phyloP scores from a whole-genome alignment of 2,888 invertebrate species.

The Dasysyrphus albostriatus region DNA sequence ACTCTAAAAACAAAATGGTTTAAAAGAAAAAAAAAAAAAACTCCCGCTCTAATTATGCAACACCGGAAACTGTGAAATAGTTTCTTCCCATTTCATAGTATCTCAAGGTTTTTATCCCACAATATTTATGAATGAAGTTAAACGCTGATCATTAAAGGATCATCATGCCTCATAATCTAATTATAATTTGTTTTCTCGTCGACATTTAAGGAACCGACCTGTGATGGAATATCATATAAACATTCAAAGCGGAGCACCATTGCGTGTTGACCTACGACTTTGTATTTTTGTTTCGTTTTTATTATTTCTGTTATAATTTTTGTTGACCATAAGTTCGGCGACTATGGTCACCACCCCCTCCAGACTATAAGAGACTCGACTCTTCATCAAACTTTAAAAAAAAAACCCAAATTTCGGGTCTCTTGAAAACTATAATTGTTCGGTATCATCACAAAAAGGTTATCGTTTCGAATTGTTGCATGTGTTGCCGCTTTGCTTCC shows the following conservation, averaged over 20 bases:
- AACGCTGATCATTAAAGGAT: slow-evolving; percentile 83
- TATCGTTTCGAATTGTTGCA: slow-evolving; percentile 66
- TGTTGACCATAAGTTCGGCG: slow-evolving; percentile 70
- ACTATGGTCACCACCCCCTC: slow-evolving; percentile 73
- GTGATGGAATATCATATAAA: slow-evolving; percentile 24
- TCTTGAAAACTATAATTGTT: slow-evolving; percentile 61
- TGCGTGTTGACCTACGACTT: slow-evolving; percentile 70
- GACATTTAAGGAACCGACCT: slow-evolving; percentile 69
- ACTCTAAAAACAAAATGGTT: not conserved
- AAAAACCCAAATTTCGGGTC: slow-evolving; percentile 44
- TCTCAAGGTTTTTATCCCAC: slow-evolving; percentile 71
- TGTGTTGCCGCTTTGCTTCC: slow-evolving; percentile 42
- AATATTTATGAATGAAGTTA: slow-evolving; percentile 78
- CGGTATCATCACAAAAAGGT: slow-evolving; percentile 72
- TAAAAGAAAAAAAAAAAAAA: not conserved
- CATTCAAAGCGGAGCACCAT: slow-evolving; percentile 49
- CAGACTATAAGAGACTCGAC: slow-evolving; percentile 32
- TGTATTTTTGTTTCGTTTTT: not conserved
- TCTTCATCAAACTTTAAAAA: slow-evolving; percentile 10
- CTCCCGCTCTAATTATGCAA: slow-evolving; percentile 70
- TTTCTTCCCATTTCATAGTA: slow-evolving; percentile 59
- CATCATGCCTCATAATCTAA: slow-evolving; percentile 83
- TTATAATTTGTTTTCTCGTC: slow-evolving; percentile 81
- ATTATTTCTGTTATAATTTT: not conserved
- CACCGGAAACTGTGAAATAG: slow-evolving; percentile 68